These are phyloP conservation scores for Lamellibrachia luymesi DNA, from an alignment of 1,140 invertebrate genomes.

Conservation along the genomic window DNA sequence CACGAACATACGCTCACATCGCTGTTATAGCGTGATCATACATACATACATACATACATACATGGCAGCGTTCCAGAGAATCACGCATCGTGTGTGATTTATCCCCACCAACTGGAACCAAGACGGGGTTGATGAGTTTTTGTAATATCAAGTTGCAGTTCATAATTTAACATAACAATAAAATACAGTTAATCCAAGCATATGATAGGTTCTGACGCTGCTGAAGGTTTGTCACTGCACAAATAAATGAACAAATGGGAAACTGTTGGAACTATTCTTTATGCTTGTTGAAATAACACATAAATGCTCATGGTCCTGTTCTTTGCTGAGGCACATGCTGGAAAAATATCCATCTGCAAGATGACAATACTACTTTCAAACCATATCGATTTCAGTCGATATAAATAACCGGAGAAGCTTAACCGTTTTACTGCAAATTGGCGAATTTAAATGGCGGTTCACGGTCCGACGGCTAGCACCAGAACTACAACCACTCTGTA, in stretches of 20 bases:
- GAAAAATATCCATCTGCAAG: neutral
- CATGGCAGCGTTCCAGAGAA: too few relatives aligned
- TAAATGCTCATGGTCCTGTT: neutral
- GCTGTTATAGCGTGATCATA: too few relatives aligned
- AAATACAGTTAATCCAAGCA: neutral
- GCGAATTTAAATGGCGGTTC: too few relatives aligned
- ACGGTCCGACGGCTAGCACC: too few relatives aligned
- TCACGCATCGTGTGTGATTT: too few relatives aligned
- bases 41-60: too few relatives aligned
- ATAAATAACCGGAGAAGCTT: neutral
- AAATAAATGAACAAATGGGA: neutral
- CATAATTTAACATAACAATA: neutral
- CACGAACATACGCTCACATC: too few relatives aligned
- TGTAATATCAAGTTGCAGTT: neutral
- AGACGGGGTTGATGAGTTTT: neutral
- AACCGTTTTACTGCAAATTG: neutral
- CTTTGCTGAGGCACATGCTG: neutral
- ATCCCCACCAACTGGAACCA: too few relatives aligned
- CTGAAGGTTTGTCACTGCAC: neutral
- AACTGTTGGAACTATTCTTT: neutral
- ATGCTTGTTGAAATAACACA: neutral
- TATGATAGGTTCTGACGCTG: neutral
- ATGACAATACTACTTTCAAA: neutral
- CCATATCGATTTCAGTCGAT: neutral
- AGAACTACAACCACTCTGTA: neutral